Evolutionary conservation across 2,888 invertebrate genomes (phyloP).

Genomic region (Macrophya alboannulata): DNA sequence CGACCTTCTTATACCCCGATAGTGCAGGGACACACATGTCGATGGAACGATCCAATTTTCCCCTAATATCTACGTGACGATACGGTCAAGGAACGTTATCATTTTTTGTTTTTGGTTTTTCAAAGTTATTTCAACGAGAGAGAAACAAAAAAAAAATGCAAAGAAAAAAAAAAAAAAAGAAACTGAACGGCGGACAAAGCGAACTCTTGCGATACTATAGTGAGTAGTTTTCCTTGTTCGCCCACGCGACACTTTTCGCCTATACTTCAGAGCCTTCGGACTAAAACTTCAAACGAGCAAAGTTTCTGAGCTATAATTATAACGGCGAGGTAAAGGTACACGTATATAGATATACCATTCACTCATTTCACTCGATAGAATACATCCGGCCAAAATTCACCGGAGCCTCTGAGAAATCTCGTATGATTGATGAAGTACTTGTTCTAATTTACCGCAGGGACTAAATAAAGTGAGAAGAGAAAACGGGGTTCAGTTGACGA

Average conservation of each 20-base stretch:
- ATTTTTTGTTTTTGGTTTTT: neutral
- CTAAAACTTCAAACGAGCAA: slow-evolving; percentile 54
- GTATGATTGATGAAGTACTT: slow-evolving; percentile 38
- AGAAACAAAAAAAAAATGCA: neutral
- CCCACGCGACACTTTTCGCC: slow-evolving; percentile 33
- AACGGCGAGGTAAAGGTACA: slow-evolving; percentile 12
- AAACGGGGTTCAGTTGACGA: slow-evolving; percentile 32
- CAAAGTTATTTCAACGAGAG: neutral
- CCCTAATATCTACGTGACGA: slow-evolving; percentile 31
- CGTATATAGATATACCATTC: slow-evolving; percentile 32
- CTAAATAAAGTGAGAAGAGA: slow-evolving; percentile 13
- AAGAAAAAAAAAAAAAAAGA: neutral
- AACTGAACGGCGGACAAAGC: neutral
- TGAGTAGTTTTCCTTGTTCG: slow-evolving; percentile 49
- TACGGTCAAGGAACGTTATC: neutral
- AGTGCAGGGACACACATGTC: slow-evolving; percentile 8
- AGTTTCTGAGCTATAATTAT: slow-evolving; percentile 39
- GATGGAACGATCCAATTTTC: slow-evolving; percentile 32
- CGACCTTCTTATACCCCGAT: slow-evolving; percentile 15
- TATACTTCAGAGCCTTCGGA: slow-evolving; percentile 22
- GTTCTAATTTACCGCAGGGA: slow-evolving; percentile 28
- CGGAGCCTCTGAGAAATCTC: slow-evolving; percentile 18
- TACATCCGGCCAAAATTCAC: slow-evolving; percentile 15
- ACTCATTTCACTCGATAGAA: neutral
- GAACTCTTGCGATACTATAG: neutral